Base-by-base conservation (phyloP, 2,113 vertebrate species). In the Mystacornis crossleyi region DNA sequence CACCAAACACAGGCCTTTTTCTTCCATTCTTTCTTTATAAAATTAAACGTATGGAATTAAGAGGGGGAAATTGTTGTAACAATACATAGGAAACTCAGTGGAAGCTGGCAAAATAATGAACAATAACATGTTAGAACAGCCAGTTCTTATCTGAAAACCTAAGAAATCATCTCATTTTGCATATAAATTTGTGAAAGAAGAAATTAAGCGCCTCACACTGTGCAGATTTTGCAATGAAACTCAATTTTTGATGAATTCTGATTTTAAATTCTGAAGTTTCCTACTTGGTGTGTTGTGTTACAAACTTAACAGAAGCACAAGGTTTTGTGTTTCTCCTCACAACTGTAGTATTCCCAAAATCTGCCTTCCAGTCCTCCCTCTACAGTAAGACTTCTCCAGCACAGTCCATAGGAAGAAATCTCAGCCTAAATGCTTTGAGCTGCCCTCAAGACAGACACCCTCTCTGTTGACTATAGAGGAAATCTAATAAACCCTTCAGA, bases 21-120 rank as follows among this genome's bases (percentile, higher is more conserved):
- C 25, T 51, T 69, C 64, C 7, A 61, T 94, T 94, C 31, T 88
- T 93, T 61, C 4, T 50, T 82, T 90, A 85, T 20, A 31, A 36
- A 90, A 92, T 70, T 65, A 73, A 77, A 47, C 70, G 48, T 92
- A 89, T 55, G 53, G 83, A 93, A 91, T 86, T 79, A 81, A 78
- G n/a, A 66, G 17, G 18, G 5, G 4, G 20, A 90, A 93, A 89
- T 5, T 62, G 40, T 47, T 78, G 51, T 31, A 91, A 66, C 60
- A 92, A 47, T 43, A 25, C 70, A 79, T 18, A 94, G 45, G 64
- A 95, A 83, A 89, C 18, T 64, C 77, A 74, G 14, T 71, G 55
- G 28, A 94, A 95, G 25, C 31, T 55, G 40, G 18, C 18, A 81
- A 77, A 86, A 89, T 60, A 86, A 86, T 15, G 43, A 95, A 92